A percentile compares a stretch with the other conserved stretches of the same genome.
Conservation (phyloP, 1,140 invertebrate species). For the Drosophila tani region DNA sequence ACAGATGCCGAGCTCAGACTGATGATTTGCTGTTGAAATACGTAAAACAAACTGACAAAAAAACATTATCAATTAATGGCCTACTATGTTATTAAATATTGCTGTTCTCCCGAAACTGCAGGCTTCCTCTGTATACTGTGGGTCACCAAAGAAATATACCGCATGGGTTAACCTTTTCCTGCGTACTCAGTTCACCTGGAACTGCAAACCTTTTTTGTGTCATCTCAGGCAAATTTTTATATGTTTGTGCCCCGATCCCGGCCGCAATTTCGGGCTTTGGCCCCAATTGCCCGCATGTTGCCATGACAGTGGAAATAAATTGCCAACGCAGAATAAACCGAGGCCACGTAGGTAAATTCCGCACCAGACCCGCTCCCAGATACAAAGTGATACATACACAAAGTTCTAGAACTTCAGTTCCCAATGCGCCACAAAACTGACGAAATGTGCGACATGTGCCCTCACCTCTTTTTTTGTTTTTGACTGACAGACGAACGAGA, state of each 20-base stretch:
- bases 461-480: slow-evolving; percentile 21
- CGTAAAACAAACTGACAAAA: background rate
- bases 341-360: slow-evolving; percentile 39
- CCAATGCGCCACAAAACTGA: slow-evolving; percentile 42
- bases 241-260: background rate
- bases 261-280: background rate
- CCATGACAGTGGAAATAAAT: slow-evolving; percentile 63
- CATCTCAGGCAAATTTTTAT: slow-evolving; percentile 31
- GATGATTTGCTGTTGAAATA: background rate
- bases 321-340: slow-evolving; percentile 47
- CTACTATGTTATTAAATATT: background rate
- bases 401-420: slow-evolving; percentile 32
- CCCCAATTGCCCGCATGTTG: slow-evolving; percentile 41
- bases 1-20: background rate
- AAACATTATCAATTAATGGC: no score
- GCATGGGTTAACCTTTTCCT: background rate
- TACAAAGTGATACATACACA: slow-evolving; percentile 27
- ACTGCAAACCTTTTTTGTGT: slow-evolving; percentile 4
- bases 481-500: slow-evolving; percentile 16
- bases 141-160: no score
- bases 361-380: slow-evolving; percentile 4
- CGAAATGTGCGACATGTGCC: slow-evolving; percentile 44
- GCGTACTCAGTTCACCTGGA: slow-evolving; percentile 6
- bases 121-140: background rate
- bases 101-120: background rate